Conservation (phyloP, 2,888 invertebrate genomes). For the Lomographa bimaculata region DNA sequence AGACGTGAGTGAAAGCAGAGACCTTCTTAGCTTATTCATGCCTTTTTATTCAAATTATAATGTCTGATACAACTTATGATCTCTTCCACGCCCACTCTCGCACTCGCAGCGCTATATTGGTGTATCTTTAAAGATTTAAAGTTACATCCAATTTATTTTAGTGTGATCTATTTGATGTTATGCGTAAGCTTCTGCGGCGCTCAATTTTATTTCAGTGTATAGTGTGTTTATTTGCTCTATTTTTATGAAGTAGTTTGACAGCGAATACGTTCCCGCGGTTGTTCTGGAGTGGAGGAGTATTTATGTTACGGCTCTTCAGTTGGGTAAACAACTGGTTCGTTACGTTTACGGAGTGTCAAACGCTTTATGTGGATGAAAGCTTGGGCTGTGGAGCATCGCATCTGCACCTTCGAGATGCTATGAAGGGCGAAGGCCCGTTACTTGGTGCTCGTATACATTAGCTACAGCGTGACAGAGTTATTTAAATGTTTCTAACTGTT, state of each 20-base stretch:
- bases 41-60: slow-evolving; percentile 55
- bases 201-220: slow-evolving; percentile 32
- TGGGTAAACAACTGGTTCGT: slow-evolving; percentile 53
- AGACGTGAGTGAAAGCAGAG: slow-evolving; percentile 74
- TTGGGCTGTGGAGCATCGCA: slow-evolving; percentile 35
- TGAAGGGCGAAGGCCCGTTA: slow-evolving; percentile 75
- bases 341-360: slow-evolving; percentile 51
- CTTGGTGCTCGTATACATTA: slow-evolving; percentile 58
- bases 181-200: slow-evolving; percentile 36
- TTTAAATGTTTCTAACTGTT: slow-evolving; percentile 74
- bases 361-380: slow-evolving; percentile 38
- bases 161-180: slow-evolving; percentile 37
- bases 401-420: slow-evolving; percentile 43
- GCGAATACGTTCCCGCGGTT: slow-evolving; percentile 24
- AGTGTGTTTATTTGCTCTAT: slow-evolving; percentile 37
- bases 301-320: slow-evolving; percentile 48
- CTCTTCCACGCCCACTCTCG: slow-evolving; percentile 36
- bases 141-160: slow-evolving; percentile 49
- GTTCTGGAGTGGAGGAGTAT: slow-evolving; percentile 33
- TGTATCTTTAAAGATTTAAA: slow-evolving; percentile 41
- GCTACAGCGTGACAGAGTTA: slow-evolving; percentile 67
- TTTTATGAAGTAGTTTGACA: slow-evolving; percentile 41
- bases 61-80: slow-evolving; percentile 37
- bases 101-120: slow-evolving; percentile 30
- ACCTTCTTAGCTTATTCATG: slow-evolving; percentile 49